Evolutionary conservation across 2,797 vertebrate species (phyloP), one percentile per base, ranked within the genome.

Genomic region (Muraenolepis orangiensis): DNA sequence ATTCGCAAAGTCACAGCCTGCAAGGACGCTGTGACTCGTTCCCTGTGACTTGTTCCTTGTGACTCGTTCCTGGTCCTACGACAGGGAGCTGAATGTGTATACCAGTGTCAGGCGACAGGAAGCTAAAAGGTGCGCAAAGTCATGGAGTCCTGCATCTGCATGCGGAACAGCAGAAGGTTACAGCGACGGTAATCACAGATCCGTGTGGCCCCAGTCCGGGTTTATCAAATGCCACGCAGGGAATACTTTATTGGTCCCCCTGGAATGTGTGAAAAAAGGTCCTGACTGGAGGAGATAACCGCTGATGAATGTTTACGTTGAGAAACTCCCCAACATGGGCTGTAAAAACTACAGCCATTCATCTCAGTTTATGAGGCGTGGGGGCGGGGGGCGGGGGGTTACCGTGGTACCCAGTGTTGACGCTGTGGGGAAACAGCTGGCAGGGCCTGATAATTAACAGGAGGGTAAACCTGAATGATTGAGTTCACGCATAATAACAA

Each of bases 261-360:
- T 80, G 76, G n/a, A n/a, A n/a, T n/a, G n/a, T n/a, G n/a, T n/a
- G n/a, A n/a, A n/a, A 78, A 78, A 86, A 80, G 77, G 2, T 87
- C 80, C 87, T 91, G 88, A 90, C 86, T 73, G 28, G 76, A 82
- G 84, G 81, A 90, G 92, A 93, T 93, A 91, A 91, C 90, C 85
- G 74, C 86, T 89, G 90, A 91, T 91, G 88, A 89, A 91, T 87
- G 88, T 92, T 89, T 91, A 88, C 77, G 85, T 89, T 84, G 78
- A 85, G 86, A 87, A 91, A 88, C 86, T 81, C 82, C 77, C 81
- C 87, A 88, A 80, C 82, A 69, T 4, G 78, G 75, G 81, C 40
- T 80, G 84, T 87, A 85, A 90, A 32, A 72, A 91, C 85, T 81
- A 77, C 74, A 71, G 72, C 74, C 83, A 90, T 91, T 90, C 82